These are phyloP conservation scores for Cylas formicarius DNA, from an alignment of 1,140 invertebrate species.

Conservation along the genomic window DNA sequence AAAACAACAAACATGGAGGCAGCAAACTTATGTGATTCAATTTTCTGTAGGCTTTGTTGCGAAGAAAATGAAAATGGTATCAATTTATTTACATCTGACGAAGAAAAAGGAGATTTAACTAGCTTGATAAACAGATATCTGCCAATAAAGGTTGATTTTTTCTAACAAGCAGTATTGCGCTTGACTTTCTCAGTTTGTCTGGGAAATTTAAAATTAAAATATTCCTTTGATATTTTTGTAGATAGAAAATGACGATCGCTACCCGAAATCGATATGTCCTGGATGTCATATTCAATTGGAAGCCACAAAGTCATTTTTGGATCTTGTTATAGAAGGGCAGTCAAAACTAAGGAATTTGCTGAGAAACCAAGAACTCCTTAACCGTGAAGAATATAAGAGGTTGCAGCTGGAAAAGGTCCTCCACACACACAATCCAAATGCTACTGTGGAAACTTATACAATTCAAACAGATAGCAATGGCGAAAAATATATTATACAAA, in stretches of 20 bases:
- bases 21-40: slow-evolving; percentile 45
- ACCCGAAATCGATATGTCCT: slow-evolving; percentile 63
- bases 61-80: slow-evolving; percentile 62
- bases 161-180: slow-evolving; percentile 46
- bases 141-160: slow-evolving; percentile 56
- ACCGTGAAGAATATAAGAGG: slow-evolving; percentile 32
- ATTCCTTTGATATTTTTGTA: slow-evolving; percentile 33
- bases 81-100: slow-evolving; percentile 50
- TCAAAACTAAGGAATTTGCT: slow-evolving; percentile 48
- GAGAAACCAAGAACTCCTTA: slow-evolving; percentile 41
- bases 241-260: slow-evolving; percentile 59
- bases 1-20: slow-evolving; percentile 32
- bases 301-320: slow-evolving; percentile 62
- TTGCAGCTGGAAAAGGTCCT: slow-evolving; percentile 33
- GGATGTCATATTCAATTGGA: slow-evolving; percentile 67
- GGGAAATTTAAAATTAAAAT: slow-evolving; percentile 30
- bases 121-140: slow-evolving; percentile 62
- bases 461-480: slow-evolving; percentile 41
- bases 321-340: slow-evolving; percentile 61
- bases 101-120: slow-evolving; percentile 53
- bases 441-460: slow-evolving; percentile 34
- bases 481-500: slow-evolving; percentile 46
- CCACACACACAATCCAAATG: slow-evolving; percentile 33
- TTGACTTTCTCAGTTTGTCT: slow-evolving; percentile 48
- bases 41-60: slow-evolving; percentile 63